These are phyloP conservation scores for Sebastes minor DNA, from an alignment of 2,797 vertebrate species.

Conservation along the genomic window DNA sequence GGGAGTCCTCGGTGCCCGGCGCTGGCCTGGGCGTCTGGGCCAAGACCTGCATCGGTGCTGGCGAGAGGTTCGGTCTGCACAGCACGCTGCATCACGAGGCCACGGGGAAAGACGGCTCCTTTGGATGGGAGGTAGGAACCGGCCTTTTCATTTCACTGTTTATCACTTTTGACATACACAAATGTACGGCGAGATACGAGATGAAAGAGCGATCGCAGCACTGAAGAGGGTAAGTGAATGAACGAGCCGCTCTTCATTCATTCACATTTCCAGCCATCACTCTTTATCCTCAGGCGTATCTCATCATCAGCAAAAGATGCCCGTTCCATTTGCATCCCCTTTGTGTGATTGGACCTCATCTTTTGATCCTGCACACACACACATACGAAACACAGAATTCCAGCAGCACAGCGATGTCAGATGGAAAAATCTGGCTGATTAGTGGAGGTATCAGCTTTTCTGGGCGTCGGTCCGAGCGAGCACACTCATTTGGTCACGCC, in stretches of 20 bases:
- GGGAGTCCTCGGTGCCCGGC: conserved; percentile 96
- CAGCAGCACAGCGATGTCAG: conserved; percentile 57
- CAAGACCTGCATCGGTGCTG: conserved; percentile 88
- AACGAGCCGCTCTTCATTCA: conserved; percentile 10
- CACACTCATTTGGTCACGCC: conserved; percentile 85
- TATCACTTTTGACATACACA: background rate
- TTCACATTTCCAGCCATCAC: conserved; percentile 41
- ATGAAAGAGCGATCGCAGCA: background rate
- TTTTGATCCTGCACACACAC: conserved; percentile 29
- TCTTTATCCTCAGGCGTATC: conserved; percentile 39
- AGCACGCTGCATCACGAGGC: conserved; percentile 82
- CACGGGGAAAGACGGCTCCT: conserved; percentile 88
- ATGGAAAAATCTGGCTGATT: conserved; percentile 82
- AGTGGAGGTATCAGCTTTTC: conserved; percentile 80
- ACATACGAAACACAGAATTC: conserved; percentile 38
- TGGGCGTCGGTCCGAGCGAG: conserved; percentile 67
- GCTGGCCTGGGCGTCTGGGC: conserved; percentile 97
- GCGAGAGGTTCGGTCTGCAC: conserved; percentile 93
- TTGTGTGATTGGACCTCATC: conserved; percentile 54
- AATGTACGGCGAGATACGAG: background rate
- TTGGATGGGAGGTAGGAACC: conserved; percentile 96
- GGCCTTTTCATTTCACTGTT: background rate
- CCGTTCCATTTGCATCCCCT: conserved; percentile 54
- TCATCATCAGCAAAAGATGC: conserved; percentile 47
- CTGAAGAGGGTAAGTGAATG: conserved; percentile 42